Percentiles rank a stretch among this genome's conserved stretches.
Evolutionary conservation across 2,888 invertebrate genomes (phyloP).

Genomic region (Melipona beecheii): DNA sequence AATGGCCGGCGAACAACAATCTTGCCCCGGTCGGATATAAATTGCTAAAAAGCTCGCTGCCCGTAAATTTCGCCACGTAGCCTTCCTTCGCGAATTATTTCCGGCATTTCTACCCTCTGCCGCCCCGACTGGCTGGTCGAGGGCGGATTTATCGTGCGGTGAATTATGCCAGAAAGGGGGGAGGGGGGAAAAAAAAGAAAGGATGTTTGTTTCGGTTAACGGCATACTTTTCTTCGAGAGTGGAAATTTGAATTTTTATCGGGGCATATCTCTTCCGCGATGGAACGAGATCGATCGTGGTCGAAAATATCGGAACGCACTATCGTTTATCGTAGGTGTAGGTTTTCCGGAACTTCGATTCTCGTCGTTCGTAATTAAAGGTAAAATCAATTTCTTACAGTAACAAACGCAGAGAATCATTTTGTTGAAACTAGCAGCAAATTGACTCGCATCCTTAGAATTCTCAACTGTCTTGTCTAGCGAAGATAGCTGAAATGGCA

Average conservation of each 20-base stretch:
- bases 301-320: background rate
- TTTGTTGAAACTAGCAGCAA: too few species aligned
- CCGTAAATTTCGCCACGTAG: constrained; percentile 32
- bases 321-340: background rate
- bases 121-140: too few species aligned
- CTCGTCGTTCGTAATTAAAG: background rate
- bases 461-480: too few species aligned
- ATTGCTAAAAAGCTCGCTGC: constrained; percentile 45
- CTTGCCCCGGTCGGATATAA: constrained; percentile 40
- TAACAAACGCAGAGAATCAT: too few species aligned
- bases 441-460: too few species aligned
- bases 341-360: too few species aligned
- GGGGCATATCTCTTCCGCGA: background rate
- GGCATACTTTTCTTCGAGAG: background rate
- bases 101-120: background rate
- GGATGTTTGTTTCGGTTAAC: constrained; percentile 12
- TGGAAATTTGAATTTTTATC: background rate
- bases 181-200: background rate
- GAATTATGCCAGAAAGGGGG: constrained; percentile 13
- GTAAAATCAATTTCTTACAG: background rate
- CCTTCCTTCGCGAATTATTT: constrained; percentile 41
- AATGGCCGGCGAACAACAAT: constrained; percentile 51
- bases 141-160: constrained; percentile 4
- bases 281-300: background rate
- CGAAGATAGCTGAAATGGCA: too few species aligned